phyloP scores from a whole-genome alignment of 2,113 vertebrate species.

The Xyrauchen texanus region DNA sequence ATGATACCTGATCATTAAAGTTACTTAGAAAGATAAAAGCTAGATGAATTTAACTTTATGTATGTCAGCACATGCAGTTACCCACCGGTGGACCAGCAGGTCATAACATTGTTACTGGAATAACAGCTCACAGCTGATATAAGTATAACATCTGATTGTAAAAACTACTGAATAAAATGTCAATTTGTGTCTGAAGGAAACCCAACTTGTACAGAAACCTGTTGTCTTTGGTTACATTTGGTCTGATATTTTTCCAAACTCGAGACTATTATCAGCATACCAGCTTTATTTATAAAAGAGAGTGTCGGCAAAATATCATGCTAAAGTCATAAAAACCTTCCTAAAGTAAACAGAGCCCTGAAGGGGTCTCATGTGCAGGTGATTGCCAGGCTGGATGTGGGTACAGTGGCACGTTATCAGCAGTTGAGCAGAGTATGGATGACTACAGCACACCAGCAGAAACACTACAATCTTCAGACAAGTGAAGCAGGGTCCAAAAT shows the following conservation, averaged over 20 bases:
- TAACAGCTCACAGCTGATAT: not conserved
- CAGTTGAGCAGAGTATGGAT: not conserved
- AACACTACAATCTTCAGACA: conserved; percentile 13
- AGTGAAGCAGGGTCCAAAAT: not conserved
- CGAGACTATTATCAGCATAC: not conserved
- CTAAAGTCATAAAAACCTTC: conserved; percentile 61
- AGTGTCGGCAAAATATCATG: not conserved
- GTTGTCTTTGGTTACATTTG: not conserved
- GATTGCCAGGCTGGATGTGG: conserved; percentile 44
- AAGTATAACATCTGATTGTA: not conserved
- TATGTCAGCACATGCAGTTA: not conserved
- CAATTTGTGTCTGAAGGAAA: not conserved
- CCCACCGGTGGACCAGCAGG: not conserved
- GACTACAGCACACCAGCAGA: conserved; percentile 10
- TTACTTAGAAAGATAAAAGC: not conserved
- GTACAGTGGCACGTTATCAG: conserved; percentile 45
- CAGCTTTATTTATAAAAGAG: not conserved
- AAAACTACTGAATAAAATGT: not conserved
- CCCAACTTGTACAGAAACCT: not conserved
- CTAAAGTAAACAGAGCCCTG: conserved; percentile 60
- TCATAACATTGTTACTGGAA: not conserved
- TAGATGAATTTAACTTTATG: not conserved
- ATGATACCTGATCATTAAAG: not conserved
- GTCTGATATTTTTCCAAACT: not conserved
- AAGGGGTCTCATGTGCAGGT: conserved; percentile 64